Percentiles rank a stretch among this genome's conserved stretches.
Evolutionary conservation across 2,888 invertebrate species (phyloP).

Genomic region (Marronus borbonicus): DNA sequence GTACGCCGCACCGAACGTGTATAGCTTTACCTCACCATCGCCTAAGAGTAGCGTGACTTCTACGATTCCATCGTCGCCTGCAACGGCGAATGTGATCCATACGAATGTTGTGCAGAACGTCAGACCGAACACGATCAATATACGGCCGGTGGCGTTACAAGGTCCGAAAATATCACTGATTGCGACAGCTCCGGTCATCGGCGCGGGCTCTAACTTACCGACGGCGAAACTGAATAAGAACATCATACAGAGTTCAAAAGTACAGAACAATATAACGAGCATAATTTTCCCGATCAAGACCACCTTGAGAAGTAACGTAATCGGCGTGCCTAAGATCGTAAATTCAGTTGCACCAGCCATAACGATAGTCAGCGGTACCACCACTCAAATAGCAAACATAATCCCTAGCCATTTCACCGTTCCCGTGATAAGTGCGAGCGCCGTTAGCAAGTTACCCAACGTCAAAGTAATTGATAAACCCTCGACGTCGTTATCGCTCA

Average conservation of each 20-base stretch:
- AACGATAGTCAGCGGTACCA: conserved; percentile 67
- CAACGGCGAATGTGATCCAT: conserved; percentile 42
- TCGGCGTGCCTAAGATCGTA: conserved; percentile 65
- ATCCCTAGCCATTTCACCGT: conserved; percentile 67
- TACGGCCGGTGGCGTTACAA: conserved; percentile 46
- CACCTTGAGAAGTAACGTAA: conserved; percentile 62
- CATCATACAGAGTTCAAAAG: conserved; percentile 29
- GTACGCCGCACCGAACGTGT: conserved; percentile 62
- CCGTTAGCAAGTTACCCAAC: conserved; percentile 68
- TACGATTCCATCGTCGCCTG: conserved; percentile 17
- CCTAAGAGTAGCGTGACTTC: conserved; percentile 51
- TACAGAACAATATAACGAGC: conserved; percentile 61
- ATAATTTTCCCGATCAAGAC: conserved; percentile 65
- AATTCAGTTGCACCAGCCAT: conserved; percentile 65
- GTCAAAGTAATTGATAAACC: conserved; percentile 71
- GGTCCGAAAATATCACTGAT: conserved; percentile 55
- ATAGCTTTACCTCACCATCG: conserved; percentile 60
- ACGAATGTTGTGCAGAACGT: conserved; percentile 48
- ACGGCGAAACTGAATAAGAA: conserved; percentile 48
- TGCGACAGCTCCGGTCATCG: conserved; percentile 55
- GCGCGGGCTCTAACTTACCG: conserved; percentile 47
- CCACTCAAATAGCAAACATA: conserved; percentile 67
- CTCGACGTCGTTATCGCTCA: conserved; percentile 71
- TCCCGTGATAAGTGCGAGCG: conserved; percentile 69
- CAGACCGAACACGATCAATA: conserved; percentile 53